Conservation (phyloP, 2,113 vertebrate species). For the Caranx melampygus region DNA sequence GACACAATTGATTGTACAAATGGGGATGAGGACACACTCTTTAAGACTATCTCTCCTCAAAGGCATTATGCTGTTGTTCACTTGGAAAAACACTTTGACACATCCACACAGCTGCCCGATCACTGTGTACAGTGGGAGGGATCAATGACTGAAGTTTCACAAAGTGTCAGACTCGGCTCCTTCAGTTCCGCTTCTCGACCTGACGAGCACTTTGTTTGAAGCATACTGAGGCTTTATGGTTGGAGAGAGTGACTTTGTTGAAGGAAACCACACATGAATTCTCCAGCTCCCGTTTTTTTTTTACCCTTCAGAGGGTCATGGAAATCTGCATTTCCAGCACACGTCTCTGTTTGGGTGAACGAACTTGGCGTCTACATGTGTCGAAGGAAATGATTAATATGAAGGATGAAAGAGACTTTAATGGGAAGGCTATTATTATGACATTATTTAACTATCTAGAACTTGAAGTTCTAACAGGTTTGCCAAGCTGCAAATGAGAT, state of each 20-base stretch:
- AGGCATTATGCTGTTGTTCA: neutral
- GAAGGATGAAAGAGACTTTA: constrained; percentile 6
- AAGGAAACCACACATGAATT: neutral
- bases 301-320: neutral
- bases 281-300: neutral
- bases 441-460: constrained; percentile 26
- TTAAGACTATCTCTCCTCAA: neutral
- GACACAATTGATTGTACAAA: neutral
- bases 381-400: constrained; percentile 4
- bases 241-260: neutral
- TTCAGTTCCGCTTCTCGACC: neutral
- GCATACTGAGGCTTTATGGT: neutral
- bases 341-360: neutral
- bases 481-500: constrained; percentile 38
- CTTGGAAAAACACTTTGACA: neutral
- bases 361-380: neutral
- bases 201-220: constrained; percentile 1
- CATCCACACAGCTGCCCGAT: neutral
- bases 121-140: neutral
- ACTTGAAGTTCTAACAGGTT: constrained; percentile 27
- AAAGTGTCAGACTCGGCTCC: neutral
- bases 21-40: neutral
- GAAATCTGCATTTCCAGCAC: neutral
- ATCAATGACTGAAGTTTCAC: neutral
- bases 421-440: constrained; percentile 5